Evolutionary conservation across 2,888 invertebrate genomes (phyloP), one percentile per base, ranked within the genome.

Genomic region (Neoascia interrupta): DNA sequence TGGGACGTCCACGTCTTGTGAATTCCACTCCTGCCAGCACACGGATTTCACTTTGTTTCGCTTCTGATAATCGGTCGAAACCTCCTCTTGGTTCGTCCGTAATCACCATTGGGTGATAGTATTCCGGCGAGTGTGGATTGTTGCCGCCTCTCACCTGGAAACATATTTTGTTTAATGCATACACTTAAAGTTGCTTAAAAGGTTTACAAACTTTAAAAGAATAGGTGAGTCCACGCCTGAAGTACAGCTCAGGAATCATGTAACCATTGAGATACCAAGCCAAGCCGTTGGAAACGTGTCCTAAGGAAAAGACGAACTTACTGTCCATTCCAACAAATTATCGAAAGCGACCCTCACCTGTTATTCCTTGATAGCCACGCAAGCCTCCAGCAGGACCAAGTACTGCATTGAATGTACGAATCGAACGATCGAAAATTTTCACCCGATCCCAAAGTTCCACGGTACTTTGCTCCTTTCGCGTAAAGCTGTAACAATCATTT

Each of bases 251-350:
- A 0, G 97, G 97, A 51, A 94, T 92, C 83, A 97, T 90, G 84
- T 93, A 92, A 0, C 97, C 97, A 88, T 98, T 97, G 76, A 98
- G 94, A 89, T 97, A 98, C 96, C 97, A 97, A 8, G 96, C 94
- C 39, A 95, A 89, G 0, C 93, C 94, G 82, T 92, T 93, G 31
- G 92, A 92, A 21, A 92, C 92, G 86, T 93, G 93, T 1, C 92
- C 92, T 92, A 39, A 72, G 66, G 31, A 47, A 34, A 51, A 58
- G 47, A 28, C 2, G 10, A 28, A 63, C 16, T 21, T 28, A 1
- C 31, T 37, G 28, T n/a, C 18, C 2, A 13, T 11, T 28, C 11
- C 39, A 26, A 6, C 0, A 16, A 16, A n/a, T 28, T 5, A 4
- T 34, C 11, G 21, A 61, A 53, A 41, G 18, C 6, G 16, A 2